Evolutionary conservation across 2,113 vertebrate species (phyloP), one percentile per base, ranked within the genome.

Genomic region (Gasterosteus nipponicus): DNA sequence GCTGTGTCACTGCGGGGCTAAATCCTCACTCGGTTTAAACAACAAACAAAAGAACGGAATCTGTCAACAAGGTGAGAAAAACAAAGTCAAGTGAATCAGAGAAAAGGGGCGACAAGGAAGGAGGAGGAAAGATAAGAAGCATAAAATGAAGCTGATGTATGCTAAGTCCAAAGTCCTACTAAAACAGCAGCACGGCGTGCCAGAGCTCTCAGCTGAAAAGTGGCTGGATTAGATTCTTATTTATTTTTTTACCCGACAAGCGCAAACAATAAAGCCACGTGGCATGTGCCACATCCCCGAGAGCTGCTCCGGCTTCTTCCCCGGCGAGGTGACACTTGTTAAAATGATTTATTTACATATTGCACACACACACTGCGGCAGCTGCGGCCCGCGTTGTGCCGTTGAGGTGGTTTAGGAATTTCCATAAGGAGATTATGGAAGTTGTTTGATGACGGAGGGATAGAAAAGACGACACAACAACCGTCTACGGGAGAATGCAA

Each of bases 391-490:
- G 57, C 53, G 66, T 75, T 69, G 66, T 44, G 77, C 46, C 56
- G 64, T 73, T 69, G 63, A 44, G 77, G 38, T 60, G 71, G 59
- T 80, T 82, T 82, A 66, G 66, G 73, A 76, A 92, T 93, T 91
- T 91, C 76, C 84, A 88, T 89, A 85, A 92, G 77, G 60, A 86
- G 89, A 93, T 93, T 91, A 92, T 3, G 22, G 72, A 81, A 77
- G 75, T 75, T 65, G 73, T 69, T 69, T 77, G 80, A 84, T 82
- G 77, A 89, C 81, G 82, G 85, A 77, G 47, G 76, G 74, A 81
- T 67, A 80, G 69, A 85, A 26, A 84, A 81, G 65, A 75, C 59
- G 42, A 80, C 49, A 69, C 64, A 68, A 69, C 41, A 65, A 63
- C 11, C 47, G 11, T 47, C 62, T 80, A 38, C 61, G 35, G 54